Conservation (phyloP, 2,888 invertebrate genomes). For the Proisotoma minuta region DNA sequence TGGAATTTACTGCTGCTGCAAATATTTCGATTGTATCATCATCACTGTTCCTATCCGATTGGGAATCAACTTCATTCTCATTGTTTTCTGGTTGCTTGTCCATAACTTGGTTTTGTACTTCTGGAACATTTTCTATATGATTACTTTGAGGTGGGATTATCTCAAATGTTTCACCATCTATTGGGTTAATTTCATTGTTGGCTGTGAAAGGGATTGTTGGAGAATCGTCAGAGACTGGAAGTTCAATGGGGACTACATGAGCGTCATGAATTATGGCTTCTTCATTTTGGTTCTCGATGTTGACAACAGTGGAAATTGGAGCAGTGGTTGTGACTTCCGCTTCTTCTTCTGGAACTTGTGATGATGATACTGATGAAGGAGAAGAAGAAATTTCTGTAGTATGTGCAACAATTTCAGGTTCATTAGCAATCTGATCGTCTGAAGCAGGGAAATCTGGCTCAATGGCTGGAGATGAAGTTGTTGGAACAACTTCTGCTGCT, state of each 20-base stretch:
- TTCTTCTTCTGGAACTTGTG: background rate
- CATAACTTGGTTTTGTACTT: slow-evolving; percentile 8
- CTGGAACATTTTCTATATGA: background rate
- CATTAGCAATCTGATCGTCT: background rate
- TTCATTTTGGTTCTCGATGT: no score
- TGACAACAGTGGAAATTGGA: no score
- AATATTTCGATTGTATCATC: slow-evolving; percentile 19
- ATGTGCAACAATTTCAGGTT: no score
- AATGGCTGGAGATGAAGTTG: background rate
- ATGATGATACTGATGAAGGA: no score
- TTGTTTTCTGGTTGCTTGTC: background rate
- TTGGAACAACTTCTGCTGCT: slow-evolving; percentile 4
- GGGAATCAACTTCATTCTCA: background rate
- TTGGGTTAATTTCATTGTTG: background rate
- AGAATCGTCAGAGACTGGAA: background rate
- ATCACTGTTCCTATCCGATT: slow-evolving; percentile 7
- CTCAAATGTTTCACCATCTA: background rate
- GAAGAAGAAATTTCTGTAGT: no score
- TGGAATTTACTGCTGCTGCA: background rate
- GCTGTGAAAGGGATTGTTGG: background rate
- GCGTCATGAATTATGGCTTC: no score
- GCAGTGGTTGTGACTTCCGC: slow-evolving; percentile 5
- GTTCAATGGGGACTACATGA: background rate
- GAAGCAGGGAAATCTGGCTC: background rate
- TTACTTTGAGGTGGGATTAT: slow-evolving; percentile 4